Evolutionary conservation across 92 coral and sea anemone species (phyloP).

Genomic region (Anthopleura xanthogrammica): DNA sequence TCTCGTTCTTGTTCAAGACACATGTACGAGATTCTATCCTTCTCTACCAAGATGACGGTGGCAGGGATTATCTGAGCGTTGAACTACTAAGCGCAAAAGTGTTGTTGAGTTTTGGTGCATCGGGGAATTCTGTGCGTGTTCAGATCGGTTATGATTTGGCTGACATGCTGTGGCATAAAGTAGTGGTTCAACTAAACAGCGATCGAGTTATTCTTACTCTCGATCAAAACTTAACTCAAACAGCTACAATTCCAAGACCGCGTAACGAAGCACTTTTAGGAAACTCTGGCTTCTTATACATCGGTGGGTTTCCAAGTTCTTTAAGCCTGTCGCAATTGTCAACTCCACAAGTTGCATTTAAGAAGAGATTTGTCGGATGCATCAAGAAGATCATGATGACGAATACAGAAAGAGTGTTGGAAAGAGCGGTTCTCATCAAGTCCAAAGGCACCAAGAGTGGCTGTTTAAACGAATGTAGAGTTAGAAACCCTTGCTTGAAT

Average conservation of each 20-base stretch:
- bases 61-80: slow-evolving; percentile 18
- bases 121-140: slow-evolving; percentile 5
- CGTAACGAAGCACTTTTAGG: slow-evolving; percentile 6
- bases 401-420: not conserved
- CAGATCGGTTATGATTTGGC: slow-evolving; percentile 25
- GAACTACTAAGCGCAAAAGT: slow-evolving; percentile 15
- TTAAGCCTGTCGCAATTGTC: slow-evolving; percentile 18
- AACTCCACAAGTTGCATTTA: slow-evolving; percentile 35
- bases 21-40: slow-evolving; percentile 44
- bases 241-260: not conserved
- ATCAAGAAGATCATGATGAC: slow-evolving; percentile 29
- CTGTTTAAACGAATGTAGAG: slow-evolving; percentile 48
- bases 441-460: slow-evolving; percentile 40
- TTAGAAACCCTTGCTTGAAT: slow-evolving; percentile 41
- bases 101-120: slow-evolving; percentile 8
- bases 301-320: slow-evolving; percentile 34
- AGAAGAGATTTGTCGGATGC: slow-evolving; percentile 55
- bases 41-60: slow-evolving; percentile 44
- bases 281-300: slow-evolving; percentile 19
- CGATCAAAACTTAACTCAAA: slow-evolving; percentile 20
- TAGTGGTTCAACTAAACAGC: slow-evolving; percentile 4
- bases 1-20: slow-evolving; percentile 59
- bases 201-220: slow-evolving; percentile 12
- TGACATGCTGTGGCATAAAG: slow-evolving; percentile 38
- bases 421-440: slow-evolving; percentile 14